A percentile compares a stretch with the other conserved stretches of the same genome.
Evolutionary conservation across 2,888 invertebrate species (phyloP).

Genomic region (Elmis aenea): DNA sequence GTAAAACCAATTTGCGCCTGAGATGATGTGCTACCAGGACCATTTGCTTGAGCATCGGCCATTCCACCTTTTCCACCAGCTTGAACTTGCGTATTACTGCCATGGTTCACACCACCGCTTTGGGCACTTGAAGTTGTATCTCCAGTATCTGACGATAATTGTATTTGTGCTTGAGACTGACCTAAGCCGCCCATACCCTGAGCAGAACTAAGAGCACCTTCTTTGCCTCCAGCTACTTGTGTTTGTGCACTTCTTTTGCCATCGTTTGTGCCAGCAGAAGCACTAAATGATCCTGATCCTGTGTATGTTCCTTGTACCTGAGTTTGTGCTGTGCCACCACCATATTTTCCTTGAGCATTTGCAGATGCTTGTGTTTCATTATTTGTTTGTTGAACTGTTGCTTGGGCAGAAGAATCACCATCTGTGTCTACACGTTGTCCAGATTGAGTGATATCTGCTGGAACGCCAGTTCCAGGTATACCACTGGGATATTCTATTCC

Average conservation of each 20-base stretch:
- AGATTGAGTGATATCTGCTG: too few species aligned
- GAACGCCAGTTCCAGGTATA: slow-evolving; percentile 11
- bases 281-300: slow-evolving; percentile 74
- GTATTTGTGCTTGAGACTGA: slow-evolving; percentile 73
- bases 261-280: slow-evolving; percentile 75
- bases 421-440: slow-evolving; percentile 49
- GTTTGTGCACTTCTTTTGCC: slow-evolving; percentile 66
- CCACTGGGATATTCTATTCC: slow-evolving; percentile 9
- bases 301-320: slow-evolving; percentile 78
- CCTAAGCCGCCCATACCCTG: slow-evolving; percentile 67
- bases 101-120: slow-evolving; percentile 69
- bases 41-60: slow-evolving; percentile 81
- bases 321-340: slow-evolving; percentile 72
- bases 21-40: slow-evolving; percentile 78
- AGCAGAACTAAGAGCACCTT: slow-evolving; percentile 70
- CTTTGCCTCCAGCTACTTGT: slow-evolving; percentile 65
- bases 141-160: slow-evolving; percentile 70
- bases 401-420: slow-evolving; percentile 70
- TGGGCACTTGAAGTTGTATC: slow-evolving; percentile 71
- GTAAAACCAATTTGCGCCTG: slow-evolving; percentile 86
- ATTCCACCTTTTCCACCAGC: slow-evolving; percentile 77
- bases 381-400: slow-evolving; percentile 52
- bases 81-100: slow-evolving; percentile 74
- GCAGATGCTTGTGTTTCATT: slow-evolving; percentile 72
- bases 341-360: slow-evolving; percentile 69